Evolutionary conservation across 2,797 vertebrate species (phyloP).

Genomic region (Pyrocephalus nanus): DNA sequence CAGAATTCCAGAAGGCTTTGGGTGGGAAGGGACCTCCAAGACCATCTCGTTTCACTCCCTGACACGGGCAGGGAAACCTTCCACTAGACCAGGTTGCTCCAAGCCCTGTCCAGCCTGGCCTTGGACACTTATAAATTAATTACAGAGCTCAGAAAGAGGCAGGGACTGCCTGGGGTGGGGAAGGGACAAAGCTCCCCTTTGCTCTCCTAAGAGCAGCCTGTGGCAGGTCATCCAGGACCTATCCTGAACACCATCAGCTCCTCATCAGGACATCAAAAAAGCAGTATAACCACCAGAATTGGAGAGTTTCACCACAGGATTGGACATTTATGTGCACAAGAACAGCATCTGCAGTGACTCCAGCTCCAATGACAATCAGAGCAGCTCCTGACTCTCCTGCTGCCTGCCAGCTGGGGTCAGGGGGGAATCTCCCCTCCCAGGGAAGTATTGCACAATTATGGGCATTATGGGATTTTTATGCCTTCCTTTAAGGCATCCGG

Average conservation of each 20-base stretch:
- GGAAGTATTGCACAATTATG: conserved; percentile 66
- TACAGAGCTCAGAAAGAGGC: background rate
- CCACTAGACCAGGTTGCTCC: background rate
- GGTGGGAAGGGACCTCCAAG: background rate
- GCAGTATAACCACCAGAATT: background rate
- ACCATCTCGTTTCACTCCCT: background rate
- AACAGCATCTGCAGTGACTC: conserved; percentile 54
- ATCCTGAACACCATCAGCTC: background rate
- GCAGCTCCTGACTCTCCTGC: conserved; percentile 72
- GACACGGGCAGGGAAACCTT: background rate
- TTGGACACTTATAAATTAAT: background rate
- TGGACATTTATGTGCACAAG: background rate
- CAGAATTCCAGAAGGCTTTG: background rate
- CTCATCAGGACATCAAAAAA: background rate
- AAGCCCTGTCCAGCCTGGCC: background rate
- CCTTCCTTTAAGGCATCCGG: conserved; percentile 68
- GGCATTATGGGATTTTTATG: conserved; percentile 69
- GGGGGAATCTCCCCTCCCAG: conserved; percentile 66
- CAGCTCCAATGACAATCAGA: conserved; percentile 67
- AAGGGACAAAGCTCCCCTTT: background rate
- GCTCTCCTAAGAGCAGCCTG: background rate
- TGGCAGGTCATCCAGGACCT: background rate
- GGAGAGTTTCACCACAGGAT: background rate
- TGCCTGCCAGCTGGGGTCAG: conserved; percentile 70
- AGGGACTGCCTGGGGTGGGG: background rate